Base-by-base conservation (phyloP, 1,140 invertebrate species). In the Chlorops oryzae region DNA sequence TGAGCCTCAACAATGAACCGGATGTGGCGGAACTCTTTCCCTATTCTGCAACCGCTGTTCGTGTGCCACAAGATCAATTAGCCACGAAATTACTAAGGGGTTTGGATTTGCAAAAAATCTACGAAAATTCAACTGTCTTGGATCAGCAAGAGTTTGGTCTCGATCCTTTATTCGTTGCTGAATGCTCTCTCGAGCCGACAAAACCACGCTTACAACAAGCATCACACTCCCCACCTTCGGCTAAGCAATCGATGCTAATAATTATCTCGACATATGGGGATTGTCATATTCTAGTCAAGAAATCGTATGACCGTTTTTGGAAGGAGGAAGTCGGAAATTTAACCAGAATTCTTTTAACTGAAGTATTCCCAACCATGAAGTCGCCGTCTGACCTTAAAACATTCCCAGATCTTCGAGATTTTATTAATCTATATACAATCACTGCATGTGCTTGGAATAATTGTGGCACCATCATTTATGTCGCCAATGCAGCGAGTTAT, bases 401-500 rank as follows among this genome's bases (percentile, higher is more conserved):
- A 3, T 49, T 39, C 15, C 13, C 21, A n/a, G 18, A 10, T 2
- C 25, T 28, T 3, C 40, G 32, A 15, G 18, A 20, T 3, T 32
- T 34, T 32, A 23, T 41, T 40, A 27, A 37, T 41, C 22, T 18
- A 13, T 42, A 32, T 32, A 28, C 28, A 28, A 49, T 49, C 34
- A 67, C 64, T 0, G 57, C 57, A 52, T 59, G 62, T 28, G 47
- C 38, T 4, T 65, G 62, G 64, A 21, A n/a, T 1, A 45, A 7
- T 3, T 27, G 2, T 2, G 41, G n/a, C 7, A 23, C 35, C 17
- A 15, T 4, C 6, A 47, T 67, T 9, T 20, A 67, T 1, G 12
- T 65, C 25, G 63, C 58, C 22, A 67, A 61, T 6, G 64, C 64
- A 13, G 40, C 39, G 1, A 64, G 64, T 3, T 46, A 52, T 15